Percentiles rank a stretch among this genome's conserved stretches.
phyloP scores from a whole-genome alignment of 2,797 vertebrate genomes.

The Pseudochirops cupreus region DNA sequence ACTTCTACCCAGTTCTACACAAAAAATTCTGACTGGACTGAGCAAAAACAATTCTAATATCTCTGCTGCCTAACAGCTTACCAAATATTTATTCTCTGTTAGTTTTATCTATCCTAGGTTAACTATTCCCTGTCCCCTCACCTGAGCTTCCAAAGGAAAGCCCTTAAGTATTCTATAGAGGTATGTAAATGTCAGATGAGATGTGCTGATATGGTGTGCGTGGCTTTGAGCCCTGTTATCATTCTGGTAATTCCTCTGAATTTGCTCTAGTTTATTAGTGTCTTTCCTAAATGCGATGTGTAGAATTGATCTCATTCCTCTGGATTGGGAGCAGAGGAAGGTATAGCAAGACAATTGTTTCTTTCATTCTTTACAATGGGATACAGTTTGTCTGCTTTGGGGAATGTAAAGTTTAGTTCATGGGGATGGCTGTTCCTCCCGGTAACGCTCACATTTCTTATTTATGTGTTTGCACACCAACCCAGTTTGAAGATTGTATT shows the following conservation, averaged over 20 bases:
- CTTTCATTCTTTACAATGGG: not conserved
- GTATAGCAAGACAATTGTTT: not conserved
- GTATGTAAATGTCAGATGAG: not conserved
- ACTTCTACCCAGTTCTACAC: not conserved
- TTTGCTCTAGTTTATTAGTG: not conserved
- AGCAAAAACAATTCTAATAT: not conserved
- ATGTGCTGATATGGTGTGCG: not conserved
- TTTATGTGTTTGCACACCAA: not conserved
- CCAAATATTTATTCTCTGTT: not conserved
- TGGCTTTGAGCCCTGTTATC: not conserved
- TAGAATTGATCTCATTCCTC: not conserved
- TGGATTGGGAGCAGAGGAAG: not conserved
- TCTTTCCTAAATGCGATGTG: not conserved
- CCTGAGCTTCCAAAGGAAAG: not conserved
- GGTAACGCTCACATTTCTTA: not conserved
- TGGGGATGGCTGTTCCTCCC: not conserved
- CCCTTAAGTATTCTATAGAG: not conserved
- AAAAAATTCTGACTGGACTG: not conserved
- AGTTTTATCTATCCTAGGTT: not conserved
- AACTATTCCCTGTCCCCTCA: not conserved
- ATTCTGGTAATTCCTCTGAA: not conserved
- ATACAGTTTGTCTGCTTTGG: not conserved
- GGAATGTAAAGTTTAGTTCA: not conserved
- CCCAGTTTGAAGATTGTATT: not conserved
- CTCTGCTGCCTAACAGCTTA: not conserved